Evolutionary conservation across 2,888 invertebrate genomes (phyloP), one percentile per base, ranked within the genome.

Genomic region (Cephus pygmeus): DNA sequence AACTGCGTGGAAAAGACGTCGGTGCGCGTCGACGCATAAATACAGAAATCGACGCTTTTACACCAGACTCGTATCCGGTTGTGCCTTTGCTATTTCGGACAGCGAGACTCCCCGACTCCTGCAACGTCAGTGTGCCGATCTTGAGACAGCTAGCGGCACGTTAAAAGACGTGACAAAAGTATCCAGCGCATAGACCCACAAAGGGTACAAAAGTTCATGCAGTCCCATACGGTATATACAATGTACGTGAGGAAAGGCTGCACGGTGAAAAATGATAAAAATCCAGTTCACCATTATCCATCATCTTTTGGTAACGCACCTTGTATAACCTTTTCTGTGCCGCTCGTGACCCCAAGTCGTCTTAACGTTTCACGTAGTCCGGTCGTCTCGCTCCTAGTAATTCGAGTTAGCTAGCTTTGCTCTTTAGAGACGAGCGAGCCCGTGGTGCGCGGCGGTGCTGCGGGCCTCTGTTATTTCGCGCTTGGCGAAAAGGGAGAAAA

Each of bases 401-500:
- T 71, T 71, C 71, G 71, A 71, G 33, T 34, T 71, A 71, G 71
- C 71, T 3, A 31, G 71, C 31, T 31, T 9, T 23, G 23, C 56
- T 56, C 56, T 56, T 56, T 56, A 56, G 56, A 56, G 56, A 56
- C 56, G 23, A 23, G 71, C 0, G 33, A 31, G 71, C 12, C 12
- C 71, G 71, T 30, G 31, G 71, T 1, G 71, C 71, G 71, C 15
- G 74, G 12, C 11, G 30, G 75, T 75, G 76, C 79, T 36, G 81
- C 81, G 35, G 75, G 71, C 12, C 79, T 75, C 84, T 86, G 88
- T 88, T 89, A 89, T 89, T 89, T 88, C 87, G 89, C 88, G 88
- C 89, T 88, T 87, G 86, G 85, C 87, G 86, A 88, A 88, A 89
- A 87, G 81, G 81, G 83, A 86, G 82, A 83, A 86, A 85, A 86